phyloP scores from a whole-genome alignment of 2,888 invertebrate species.

The Osedax frankpressi region DNA sequence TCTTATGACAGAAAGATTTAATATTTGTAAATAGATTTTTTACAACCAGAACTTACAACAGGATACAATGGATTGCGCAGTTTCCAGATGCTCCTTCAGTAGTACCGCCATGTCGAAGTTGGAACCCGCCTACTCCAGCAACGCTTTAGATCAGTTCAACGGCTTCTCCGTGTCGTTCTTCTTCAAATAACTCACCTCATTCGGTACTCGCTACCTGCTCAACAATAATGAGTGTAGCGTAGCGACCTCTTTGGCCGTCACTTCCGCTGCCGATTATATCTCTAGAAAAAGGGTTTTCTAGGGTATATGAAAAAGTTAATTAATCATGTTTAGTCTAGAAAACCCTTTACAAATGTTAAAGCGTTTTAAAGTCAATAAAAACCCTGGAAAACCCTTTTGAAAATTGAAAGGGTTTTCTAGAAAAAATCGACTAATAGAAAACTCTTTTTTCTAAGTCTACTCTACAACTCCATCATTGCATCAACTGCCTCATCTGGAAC shows the following conservation, averaged over 20 bases:
- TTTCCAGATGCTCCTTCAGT: neutral
- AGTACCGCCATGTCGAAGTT: neutral
- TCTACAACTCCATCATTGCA: neutral
- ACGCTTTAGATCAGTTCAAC: conserved; percentile 1
- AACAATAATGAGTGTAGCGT: neutral
- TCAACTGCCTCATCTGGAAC: neutral
- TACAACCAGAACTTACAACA: neutral
- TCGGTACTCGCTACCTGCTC: neutral
- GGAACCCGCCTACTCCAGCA: conserved; percentile 5
- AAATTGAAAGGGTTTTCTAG: too few relatives aligned
- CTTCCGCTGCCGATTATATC: neutral
- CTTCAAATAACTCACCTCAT: neutral
- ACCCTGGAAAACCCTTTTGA: too few relatives aligned
- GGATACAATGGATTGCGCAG: neutral
- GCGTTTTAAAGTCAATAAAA: too few relatives aligned
- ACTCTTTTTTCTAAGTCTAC: too few relatives aligned
- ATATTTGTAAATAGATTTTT: too few relatives aligned
- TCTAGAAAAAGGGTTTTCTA: too few relatives aligned
- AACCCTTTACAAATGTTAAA: too few relatives aligned
- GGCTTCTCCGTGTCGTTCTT: neutral
- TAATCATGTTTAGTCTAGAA: too few relatives aligned
- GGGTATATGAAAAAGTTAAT: too few relatives aligned
- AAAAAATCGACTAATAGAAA: too few relatives aligned
- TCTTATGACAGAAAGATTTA: too few relatives aligned
- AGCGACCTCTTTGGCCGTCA: neutral